A percentile compares a stretch with the other conserved stretches of the same genome.
phyloP scores from a whole-genome alignment of 2,797 vertebrate genomes.

The Enteromius afrohamiltoni region DNA sequence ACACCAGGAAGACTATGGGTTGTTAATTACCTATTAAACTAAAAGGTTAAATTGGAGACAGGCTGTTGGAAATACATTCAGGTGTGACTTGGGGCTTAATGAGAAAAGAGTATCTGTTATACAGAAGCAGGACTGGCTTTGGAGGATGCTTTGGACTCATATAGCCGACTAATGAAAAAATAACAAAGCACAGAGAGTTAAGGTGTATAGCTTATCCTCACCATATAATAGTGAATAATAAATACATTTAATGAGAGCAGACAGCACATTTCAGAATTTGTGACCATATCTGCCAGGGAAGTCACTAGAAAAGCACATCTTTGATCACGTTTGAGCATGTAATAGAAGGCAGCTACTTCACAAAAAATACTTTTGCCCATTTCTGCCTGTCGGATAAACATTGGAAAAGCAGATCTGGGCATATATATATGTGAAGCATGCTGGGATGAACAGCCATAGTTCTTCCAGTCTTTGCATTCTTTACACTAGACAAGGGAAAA shows the following conservation, averaged over 20 bases:
- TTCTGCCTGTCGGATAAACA: neutral
- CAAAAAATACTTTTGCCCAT: neutral
- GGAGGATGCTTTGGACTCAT: neutral
- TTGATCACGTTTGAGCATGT: slow-evolving; percentile 1
- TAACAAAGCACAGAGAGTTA: neutral
- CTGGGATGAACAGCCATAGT: neutral
- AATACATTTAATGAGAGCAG: neutral
- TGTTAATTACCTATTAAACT: slow-evolving; percentile 28
- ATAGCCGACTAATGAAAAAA: neutral
- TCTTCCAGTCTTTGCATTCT: slow-evolving; percentile 5
- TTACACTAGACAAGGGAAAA: slow-evolving; percentile 6
- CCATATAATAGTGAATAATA: neutral
- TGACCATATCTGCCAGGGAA: neutral
- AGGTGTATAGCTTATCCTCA: neutral
- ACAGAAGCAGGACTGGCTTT: neutral
- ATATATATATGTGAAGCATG: slow-evolving; percentile 15
- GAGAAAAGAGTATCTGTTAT: neutral
- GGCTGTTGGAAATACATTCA: slow-evolving; percentile 11
- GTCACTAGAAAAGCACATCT: neutral
- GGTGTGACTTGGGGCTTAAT: neutral
- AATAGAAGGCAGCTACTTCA: neutral
- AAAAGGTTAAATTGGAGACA: slow-evolving; percentile 39
- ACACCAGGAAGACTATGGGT: neutral
- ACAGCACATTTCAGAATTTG: neutral
- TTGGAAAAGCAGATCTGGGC: slow-evolving; percentile 5